A percentile compares a stretch with the other conserved stretches of the same genome.
Conservation (phyloP, 1,140 invertebrate species). For the Delia radicum region DNA sequence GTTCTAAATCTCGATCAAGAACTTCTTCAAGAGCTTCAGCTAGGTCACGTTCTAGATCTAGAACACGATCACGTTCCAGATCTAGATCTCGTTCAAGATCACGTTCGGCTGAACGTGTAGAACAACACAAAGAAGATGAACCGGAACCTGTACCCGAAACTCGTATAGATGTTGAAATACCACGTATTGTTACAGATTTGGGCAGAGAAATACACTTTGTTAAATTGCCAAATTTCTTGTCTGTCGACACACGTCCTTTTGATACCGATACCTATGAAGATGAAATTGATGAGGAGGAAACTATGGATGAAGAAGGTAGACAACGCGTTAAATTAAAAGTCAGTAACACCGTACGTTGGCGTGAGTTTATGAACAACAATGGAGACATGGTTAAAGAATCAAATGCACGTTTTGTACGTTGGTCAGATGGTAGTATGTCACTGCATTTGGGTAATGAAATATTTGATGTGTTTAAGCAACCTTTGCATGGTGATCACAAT, state of each 20-base stretch:
- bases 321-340: constrained; percentile 90
- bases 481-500: constrained; percentile 85
- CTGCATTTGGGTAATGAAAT: constrained; percentile 95
- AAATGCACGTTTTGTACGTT: constrained; percentile 92
- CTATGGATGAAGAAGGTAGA: constrained; percentile 94
- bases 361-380: constrained; percentile 81
- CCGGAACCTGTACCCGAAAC: constrained; percentile 85
- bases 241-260: constrained; percentile 90
- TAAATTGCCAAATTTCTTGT: constrained; percentile 90
- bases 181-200: constrained; percentile 89
- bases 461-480: constrained; percentile 96
- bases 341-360: constrained; percentile 97
- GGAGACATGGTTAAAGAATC: constrained; percentile 86
- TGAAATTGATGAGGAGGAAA: constrained; percentile 98
- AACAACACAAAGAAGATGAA: constrained; percentile 63
- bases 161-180: constrained; percentile 94
- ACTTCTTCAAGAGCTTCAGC: constrained; percentile 38
- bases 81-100: constrained; percentile 35
- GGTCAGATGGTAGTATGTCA: constrained; percentile 99
- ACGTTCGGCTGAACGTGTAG: constrained; percentile 39
- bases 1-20: constrained; percentile 33
- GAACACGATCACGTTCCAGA: constrained; percentile 35
- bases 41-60: constrained; percentile 31
- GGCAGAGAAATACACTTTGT: constrained; percentile 93
- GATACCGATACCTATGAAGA: constrained; percentile 95